Conservation (phyloP, 1,140 invertebrate species). For the Diuraphis noxia region DNA sequence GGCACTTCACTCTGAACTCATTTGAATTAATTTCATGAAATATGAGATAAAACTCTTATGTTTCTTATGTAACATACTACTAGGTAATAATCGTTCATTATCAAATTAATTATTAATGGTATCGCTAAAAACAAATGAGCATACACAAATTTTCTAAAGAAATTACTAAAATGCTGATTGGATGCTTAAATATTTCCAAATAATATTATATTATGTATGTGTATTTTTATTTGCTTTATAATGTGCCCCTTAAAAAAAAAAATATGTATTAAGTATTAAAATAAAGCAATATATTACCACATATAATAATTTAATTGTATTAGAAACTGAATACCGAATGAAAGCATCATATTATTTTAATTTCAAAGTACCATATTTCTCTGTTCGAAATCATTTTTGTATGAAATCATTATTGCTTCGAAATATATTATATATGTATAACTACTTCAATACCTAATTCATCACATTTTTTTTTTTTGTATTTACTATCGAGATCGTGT, state of each 20-base stretch:
- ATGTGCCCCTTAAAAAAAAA: neutral
- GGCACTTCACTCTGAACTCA: neutral
- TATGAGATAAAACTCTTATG: neutral
- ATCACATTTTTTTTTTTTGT: neutral
- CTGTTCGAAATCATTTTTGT: neutral
- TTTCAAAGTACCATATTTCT: neutral
- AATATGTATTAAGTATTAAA: no score
- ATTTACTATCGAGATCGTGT: neutral
- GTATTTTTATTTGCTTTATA: neutral
- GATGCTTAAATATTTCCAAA: neutral
- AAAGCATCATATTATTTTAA: neutral
- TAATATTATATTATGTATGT: neutral
- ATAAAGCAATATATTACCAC: neutral
- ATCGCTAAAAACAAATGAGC: neutral
- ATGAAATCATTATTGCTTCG: neutral
- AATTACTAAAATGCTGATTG: neutral
- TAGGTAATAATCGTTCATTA: neutral
- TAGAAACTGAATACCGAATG: neutral
- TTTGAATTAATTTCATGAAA: neutral
- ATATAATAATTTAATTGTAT: neutral
- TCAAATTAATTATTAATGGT: neutral
- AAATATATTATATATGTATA: neutral
- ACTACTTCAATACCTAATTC: neutral
- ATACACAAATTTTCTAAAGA: neutral
- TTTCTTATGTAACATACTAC: neutral